Conservation (phyloP, 2,888 invertebrate species). For the Trimorus sp. region DNA sequence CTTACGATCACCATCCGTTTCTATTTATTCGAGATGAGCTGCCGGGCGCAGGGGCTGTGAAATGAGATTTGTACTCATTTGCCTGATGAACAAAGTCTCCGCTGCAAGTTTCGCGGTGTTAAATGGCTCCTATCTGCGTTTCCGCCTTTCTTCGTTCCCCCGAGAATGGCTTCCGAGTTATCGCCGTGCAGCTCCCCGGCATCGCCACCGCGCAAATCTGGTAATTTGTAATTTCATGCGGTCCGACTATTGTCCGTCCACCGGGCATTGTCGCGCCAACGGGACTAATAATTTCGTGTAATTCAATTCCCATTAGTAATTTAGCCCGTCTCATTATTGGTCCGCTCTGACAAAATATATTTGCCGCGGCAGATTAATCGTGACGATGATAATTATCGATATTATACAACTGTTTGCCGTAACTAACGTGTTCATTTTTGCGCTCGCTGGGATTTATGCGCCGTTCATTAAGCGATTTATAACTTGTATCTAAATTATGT, state of each 20-base stretch:
- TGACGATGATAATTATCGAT: constrained; percentile 62
- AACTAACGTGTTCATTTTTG: constrained; percentile 40
- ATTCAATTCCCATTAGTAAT: constrained; percentile 71
- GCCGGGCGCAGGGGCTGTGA: constrained; percentile 58
- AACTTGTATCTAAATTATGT: constrained; percentile 22
- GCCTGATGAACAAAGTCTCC: constrained; percentile 74
- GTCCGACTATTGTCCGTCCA: constrained; percentile 68
- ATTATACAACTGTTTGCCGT: constrained; percentile 44
- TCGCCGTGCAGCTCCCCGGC: constrained; percentile 55
- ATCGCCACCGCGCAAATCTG: constrained; percentile 66
- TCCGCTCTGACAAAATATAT: constrained; percentile 57
- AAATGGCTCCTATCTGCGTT: constrained; percentile 69
- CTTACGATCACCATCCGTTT: constrained; percentile 73
- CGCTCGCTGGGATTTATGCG: constrained; percentile 25
- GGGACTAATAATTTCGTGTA: constrained; percentile 70
- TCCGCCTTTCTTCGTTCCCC: constrained; percentile 63
- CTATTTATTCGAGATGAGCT: constrained; percentile 70
- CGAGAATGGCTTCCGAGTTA: constrained; percentile 61
- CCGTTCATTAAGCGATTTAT: constrained; percentile 32
- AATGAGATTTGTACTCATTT: constrained; percentile 75
- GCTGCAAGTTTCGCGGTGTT: constrained; percentile 68
- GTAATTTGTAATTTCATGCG: constrained; percentile 70
- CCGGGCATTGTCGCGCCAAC: constrained; percentile 66
- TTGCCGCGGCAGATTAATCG: constrained; percentile 55
- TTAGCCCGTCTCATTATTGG: constrained; percentile 64